Evolutionary conservation across 1,140 invertebrate genomes (phyloP).

Genomic region (Stegodyphus dumicola): DNA sequence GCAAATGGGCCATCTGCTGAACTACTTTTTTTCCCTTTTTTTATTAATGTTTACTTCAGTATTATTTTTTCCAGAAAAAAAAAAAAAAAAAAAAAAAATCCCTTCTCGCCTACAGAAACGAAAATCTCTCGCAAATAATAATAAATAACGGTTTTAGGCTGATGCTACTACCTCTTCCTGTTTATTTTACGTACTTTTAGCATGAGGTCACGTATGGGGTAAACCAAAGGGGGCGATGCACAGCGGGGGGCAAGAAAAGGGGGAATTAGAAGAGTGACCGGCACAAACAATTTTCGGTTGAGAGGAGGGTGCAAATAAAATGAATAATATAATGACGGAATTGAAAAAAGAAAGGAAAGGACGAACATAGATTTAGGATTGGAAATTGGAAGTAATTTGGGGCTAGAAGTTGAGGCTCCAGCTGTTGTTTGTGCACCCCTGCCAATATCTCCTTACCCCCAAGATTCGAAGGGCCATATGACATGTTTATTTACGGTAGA

Average conservation of each 20-base stretch:
- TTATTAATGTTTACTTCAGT: background rate
- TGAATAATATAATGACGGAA: conserved; percentile 51
- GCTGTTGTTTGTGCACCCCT: conserved; percentile 52
- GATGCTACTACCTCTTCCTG: conserved; percentile 47
- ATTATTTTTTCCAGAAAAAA: background rate
- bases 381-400: conserved; percentile 56
- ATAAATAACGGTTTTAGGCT: conserved; percentile 55
- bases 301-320: conserved; percentile 42
- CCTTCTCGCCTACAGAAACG: background rate
- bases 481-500: background rate
- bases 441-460: background rate
- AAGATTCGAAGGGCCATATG: background rate
- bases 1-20: conserved; percentile 24
- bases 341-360: conserved; percentile 26
- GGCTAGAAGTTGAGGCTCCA: conserved; percentile 29
- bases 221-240: conserved; percentile 9
- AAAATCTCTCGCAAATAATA: conserved; percentile 38
- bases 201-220: conserved; percentile 38
- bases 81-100: background rate
- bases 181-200: conserved; percentile 56
- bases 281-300: conserved; percentile 54
- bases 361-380: conserved; percentile 33
- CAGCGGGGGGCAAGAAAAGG: conserved; percentile 18
- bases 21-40: conserved; percentile 20
- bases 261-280: conserved; percentile 40